These are phyloP conservation scores for Parascotia fuliginaria DNA, from an alignment of 2,888 invertebrate genomes.

Conservation along the genomic window DNA sequence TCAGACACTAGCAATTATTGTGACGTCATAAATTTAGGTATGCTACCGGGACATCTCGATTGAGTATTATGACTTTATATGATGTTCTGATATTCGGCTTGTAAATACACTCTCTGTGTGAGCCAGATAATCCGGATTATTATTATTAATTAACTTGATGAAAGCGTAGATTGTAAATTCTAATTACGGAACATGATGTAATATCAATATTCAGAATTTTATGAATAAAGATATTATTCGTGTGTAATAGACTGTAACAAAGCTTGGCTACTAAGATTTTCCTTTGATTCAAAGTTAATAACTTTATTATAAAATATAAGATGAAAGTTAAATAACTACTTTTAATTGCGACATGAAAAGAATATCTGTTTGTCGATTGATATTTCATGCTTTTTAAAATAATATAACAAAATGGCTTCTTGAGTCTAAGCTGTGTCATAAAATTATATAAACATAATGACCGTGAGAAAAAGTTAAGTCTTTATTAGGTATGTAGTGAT, in stretches of 20 bases:
- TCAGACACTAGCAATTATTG: no score
- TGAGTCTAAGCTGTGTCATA: no score
- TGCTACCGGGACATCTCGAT: no score
- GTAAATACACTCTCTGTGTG: background rate
- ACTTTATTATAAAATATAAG: slow-evolving; percentile 7
- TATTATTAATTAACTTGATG: background rate
- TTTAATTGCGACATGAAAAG: slow-evolving; percentile 1
- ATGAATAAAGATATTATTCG: slow-evolving; percentile 23
- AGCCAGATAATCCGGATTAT: background rate
- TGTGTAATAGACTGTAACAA: slow-evolving; percentile 14
- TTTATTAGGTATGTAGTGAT: no score
- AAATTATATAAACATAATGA: no score
- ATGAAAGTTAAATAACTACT: slow-evolving; percentile 6
- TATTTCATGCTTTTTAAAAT: no score
- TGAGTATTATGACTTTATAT: no score
- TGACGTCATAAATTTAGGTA: no score
- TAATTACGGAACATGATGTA: background rate
- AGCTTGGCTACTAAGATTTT: slow-evolving; percentile 16
- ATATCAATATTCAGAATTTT: slow-evolving; percentile 10
- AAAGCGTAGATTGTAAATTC: slow-evolving; percentile 2
- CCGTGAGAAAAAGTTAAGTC: no score
- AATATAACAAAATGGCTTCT: no score
- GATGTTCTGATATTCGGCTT: no score
- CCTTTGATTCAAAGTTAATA: slow-evolving; percentile 4
- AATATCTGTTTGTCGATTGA: slow-evolving; percentile 4